Conservation (phyloP, 1,140 invertebrate genomes). For the Callitettix versicolor region DNA sequence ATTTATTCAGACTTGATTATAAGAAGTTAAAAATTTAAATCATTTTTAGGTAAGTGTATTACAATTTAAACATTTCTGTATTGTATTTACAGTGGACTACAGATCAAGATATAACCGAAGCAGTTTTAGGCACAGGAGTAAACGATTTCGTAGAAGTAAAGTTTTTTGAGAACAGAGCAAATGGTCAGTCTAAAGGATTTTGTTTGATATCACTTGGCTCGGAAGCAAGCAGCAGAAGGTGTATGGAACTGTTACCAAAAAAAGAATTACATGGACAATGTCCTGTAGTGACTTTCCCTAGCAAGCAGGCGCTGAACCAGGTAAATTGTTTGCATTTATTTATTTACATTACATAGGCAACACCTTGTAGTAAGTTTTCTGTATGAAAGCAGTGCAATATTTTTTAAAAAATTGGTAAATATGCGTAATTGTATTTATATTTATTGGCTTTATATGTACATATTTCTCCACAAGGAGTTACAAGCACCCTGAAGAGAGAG, state of each 20-base stretch:
- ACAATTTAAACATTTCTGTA: too few species aligned
- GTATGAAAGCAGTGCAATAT: too few species aligned
- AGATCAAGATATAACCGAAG: slow-evolving; percentile 88
- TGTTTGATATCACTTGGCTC: slow-evolving; percentile 86
- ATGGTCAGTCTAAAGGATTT: slow-evolving; percentile 98
- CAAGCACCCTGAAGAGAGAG: too few species aligned
- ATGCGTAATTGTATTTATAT: too few species aligned
- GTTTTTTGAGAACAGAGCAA: slow-evolving; percentile 98
- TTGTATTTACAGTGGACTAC: slow-evolving; percentile 99
- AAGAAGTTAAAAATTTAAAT: too few species aligned
- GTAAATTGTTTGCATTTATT: slow-evolving; percentile 26
- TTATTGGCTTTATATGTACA: too few species aligned
- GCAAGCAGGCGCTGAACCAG: slow-evolving; percentile 71
- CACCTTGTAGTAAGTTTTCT: too few species aligned
- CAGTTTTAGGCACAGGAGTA: slow-evolving; percentile 76
- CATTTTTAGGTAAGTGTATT: too few species aligned
- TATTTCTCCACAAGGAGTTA: too few species aligned
- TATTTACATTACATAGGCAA: neutral
- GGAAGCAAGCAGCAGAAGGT: slow-evolving; percentile 77
- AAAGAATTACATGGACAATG: slow-evolving; percentile 92
- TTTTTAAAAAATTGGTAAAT: too few species aligned
- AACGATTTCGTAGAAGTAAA: slow-evolving; percentile 94
- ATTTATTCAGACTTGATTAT: too few species aligned
- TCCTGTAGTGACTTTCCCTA: slow-evolving; percentile 89
- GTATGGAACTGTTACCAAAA: slow-evolving; percentile 86